phyloP scores from a whole-genome alignment of 2,797 vertebrate species.

The Myotis findleyi region DNA sequence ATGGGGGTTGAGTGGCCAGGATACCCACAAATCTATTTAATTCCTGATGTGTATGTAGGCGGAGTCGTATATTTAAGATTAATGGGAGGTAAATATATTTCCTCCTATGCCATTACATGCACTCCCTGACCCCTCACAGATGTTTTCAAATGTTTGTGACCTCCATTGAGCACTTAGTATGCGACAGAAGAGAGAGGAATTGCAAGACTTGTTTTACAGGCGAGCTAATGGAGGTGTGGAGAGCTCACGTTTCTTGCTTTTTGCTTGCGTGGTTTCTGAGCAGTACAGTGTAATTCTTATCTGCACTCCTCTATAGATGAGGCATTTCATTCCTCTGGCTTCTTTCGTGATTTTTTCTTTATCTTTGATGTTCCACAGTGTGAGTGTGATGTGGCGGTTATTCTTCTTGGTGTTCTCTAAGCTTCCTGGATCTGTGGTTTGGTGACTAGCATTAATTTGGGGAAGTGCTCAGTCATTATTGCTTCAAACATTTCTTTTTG shows the following conservation, averaged over 20 bases:
- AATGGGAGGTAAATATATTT: not conserved
- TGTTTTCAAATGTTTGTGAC: not conserved
- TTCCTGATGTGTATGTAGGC: not conserved
- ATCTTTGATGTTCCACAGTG: not conserved
- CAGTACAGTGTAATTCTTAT: not conserved
- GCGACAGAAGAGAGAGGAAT: not conserved
- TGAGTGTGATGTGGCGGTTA: not conserved
- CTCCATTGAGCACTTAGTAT: not conserved
- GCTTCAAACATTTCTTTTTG: not conserved
- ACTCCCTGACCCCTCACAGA: not conserved
- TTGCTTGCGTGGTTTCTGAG: not conserved
- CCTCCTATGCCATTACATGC: not conserved
- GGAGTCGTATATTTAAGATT: not conserved
- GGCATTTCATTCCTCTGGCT: not conserved
- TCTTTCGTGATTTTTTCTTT: not conserved
- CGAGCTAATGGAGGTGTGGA: not conserved
- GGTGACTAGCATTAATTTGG: not conserved
- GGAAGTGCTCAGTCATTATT: not conserved
- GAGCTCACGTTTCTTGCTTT: not conserved
- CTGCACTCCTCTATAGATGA: not conserved
- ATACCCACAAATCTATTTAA: not conserved
- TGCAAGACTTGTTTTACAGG: not conserved
- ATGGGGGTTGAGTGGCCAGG: not conserved
- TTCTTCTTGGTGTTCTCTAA: not conserved
- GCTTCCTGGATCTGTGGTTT: not conserved